Evolutionary conservation across 2,113 vertebrate species (phyloP), one percentile per base, ranked within the genome.

Genomic region (Caranx melampygus): DNA sequence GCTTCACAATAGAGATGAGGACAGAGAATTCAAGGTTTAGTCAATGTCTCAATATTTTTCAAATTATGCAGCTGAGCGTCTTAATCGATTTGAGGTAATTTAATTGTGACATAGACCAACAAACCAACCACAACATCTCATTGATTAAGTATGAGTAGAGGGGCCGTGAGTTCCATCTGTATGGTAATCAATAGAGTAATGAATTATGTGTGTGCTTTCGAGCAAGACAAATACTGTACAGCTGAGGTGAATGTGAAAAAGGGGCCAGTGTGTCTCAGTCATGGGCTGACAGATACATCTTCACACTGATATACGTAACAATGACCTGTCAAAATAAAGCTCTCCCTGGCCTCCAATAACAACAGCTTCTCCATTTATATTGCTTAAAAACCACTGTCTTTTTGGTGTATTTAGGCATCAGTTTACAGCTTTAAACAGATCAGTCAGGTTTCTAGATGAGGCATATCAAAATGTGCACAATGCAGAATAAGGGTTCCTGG

Each of bases 171-270:
- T 51, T 82, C 66, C 65, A 86, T 90, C 74, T 86, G 71, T 69
- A 65, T 75, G 73, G 61, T 79, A 86, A 92, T 92, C 92, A 81
- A 90, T 90, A 73, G 37, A 84, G 70, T 84, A 75, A 89, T 89
- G 45, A 87, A 72, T 87, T 82, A 81, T 79, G 80, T 57, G 69
- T n/a, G 59, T 34, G 74, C 78, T 47, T 35, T 60, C 63, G 34
- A 55, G 75, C 66, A 61, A 69, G 70, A 81, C 65, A 71, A 83
- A 80, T 52, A 8, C 40, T 37, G 7, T 44, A 40, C 16, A 57
- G 33, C 71, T 84, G 81, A 80, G 64, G 55, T 59, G 84, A 82
- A 82, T 91, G 72, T 62, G 44, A 85, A 87, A 49, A 59, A 79
- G 64, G 9, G 31, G 59, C 34, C 33, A 18, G 74, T 52, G 72